Conservation (phyloP, 1,140 invertebrate species). For the Bombus impatiens region DNA sequence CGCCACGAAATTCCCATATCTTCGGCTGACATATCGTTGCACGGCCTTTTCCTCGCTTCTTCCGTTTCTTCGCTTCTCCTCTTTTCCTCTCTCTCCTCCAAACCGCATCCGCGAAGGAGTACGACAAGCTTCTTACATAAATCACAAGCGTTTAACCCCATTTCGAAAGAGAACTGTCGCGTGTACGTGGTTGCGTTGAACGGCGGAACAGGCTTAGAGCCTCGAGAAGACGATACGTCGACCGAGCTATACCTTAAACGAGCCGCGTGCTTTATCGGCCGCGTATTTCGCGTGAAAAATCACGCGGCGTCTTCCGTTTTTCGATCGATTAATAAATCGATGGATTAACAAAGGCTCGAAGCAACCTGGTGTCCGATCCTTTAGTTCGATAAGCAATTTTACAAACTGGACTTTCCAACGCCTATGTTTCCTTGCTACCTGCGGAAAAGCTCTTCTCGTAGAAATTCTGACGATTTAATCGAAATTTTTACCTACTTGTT, state of each 20-base stretch:
- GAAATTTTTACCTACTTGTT: too few species aligned
- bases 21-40: constrained; percentile 38
- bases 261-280: too few species aligned
- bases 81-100: neutral
- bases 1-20: constrained; percentile 53
- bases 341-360: constrained; percentile 3
- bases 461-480: too few species aligned
- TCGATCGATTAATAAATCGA: neutral
- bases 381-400: neutral
- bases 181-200: too few species aligned
- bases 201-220: neutral
- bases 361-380: neutral
- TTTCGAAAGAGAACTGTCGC: neutral
- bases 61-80: neutral
- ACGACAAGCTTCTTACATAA: constrained; percentile 47
- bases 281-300: too few species aligned
- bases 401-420: neutral
- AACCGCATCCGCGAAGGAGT: neutral
- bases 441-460: too few species aligned
- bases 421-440: too few species aligned
- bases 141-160: constrained; percentile 53
- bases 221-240: neutral
- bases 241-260: constrained; percentile 29
- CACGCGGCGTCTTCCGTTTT: too few species aligned
- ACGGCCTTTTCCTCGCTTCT: constrained; percentile 6